A percentile compares a stretch with the other conserved stretches of the same genome.
Evolutionary conservation across 2,113 vertebrate genomes (phyloP).

Genomic region (Ochotona curzoniae): DNA sequence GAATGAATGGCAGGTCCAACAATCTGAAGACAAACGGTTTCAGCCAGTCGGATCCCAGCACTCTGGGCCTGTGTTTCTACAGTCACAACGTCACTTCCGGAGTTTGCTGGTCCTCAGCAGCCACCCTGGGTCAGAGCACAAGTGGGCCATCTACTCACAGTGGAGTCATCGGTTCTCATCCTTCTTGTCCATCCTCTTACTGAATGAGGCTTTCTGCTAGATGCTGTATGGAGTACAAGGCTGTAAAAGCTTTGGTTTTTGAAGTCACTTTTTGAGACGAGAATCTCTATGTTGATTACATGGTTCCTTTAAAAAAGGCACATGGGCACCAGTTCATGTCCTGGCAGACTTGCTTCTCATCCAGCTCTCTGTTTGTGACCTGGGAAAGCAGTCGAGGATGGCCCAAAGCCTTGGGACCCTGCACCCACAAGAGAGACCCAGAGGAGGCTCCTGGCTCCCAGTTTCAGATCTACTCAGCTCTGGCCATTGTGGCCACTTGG

Average conservation of each 20-base stretch:
- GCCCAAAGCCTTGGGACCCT: no score
- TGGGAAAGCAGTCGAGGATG: no score
- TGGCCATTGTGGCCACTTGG: no score
- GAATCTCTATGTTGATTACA: not conserved
- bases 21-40: not conserved
- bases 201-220: not conserved
- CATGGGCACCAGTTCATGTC: not conserved
- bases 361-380: no score
- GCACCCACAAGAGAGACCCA: no score
- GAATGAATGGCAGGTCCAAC: not conserved
- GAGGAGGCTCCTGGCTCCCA: no score
- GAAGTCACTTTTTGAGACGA: not conserved
- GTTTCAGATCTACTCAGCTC: no score
- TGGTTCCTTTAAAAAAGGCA: not conserved
- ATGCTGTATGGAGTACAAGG: not conserved
- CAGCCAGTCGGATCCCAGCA: not conserved
- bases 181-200: not conserved
- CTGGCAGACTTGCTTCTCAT: no score
- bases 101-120: not conserved
- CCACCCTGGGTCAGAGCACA: not conserved
- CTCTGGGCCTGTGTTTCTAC: not conserved
- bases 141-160: no score
- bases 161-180: not conserved
- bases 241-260: not conserved
- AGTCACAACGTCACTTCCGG: not conserved